Percentiles rank a stretch among this genome's conserved stretches.
Conservation (phyloP, 2,888 invertebrate genomes). For the Aspidiotus destructor region DNA sequence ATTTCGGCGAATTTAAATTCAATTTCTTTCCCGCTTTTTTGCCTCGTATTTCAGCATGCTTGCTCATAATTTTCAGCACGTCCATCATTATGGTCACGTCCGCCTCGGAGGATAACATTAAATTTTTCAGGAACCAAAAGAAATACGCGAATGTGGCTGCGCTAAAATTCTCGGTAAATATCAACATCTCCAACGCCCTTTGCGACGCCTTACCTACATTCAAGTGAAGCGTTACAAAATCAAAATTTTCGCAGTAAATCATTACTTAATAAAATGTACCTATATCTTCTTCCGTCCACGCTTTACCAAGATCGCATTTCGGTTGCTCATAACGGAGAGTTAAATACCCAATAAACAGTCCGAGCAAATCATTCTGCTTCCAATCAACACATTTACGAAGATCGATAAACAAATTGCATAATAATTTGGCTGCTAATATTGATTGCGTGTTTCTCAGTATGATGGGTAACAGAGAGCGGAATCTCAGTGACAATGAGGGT, state of each 20-base stretch:
- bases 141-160: constrained; percentile 28
- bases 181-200: constrained; percentile 34
- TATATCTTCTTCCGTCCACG: constrained; percentile 63
- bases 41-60: constrained; percentile 25
- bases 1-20: constrained; percentile 59
- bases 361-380: constrained; percentile 21
- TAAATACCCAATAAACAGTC: constrained; percentile 51
- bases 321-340: constrained; percentile 68
- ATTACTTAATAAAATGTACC: constrained; percentile 40
- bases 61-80: constrained; percentile 25
- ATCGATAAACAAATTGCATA: constrained; percentile 52
- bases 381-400: constrained; percentile 52
- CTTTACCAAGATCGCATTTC: constrained; percentile 63
- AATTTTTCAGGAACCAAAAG: constrained; percentile 24
- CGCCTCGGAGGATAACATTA: constrained; percentile 28
- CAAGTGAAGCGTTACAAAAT: neutral
- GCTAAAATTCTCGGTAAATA: constrained; percentile 25
- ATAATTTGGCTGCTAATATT: constrained; percentile 63
- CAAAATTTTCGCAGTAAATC: neutral
- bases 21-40: constrained; percentile 23
- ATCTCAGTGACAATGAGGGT: constrained; percentile 46
- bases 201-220: constrained; percentile 35
- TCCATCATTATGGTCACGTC: constrained; percentile 27
- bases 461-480: constrained; percentile 50
- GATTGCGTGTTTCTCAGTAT: constrained; percentile 59